Evolutionary conservation across 2,888 invertebrate species (phyloP).

Genomic region (Abrostola triplasia): DNA sequence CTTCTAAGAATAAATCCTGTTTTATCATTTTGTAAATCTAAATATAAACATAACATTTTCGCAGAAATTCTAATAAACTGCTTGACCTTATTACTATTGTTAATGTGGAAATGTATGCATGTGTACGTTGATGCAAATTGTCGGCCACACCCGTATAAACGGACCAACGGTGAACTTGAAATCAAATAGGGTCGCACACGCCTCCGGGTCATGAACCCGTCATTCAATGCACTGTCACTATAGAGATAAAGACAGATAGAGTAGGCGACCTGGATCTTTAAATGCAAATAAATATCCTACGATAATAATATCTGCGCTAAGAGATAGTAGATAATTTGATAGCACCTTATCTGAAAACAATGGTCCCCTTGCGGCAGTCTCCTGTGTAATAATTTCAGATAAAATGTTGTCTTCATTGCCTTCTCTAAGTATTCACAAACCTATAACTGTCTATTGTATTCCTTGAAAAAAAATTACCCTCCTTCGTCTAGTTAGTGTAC

Average conservation of each 20-base stretch:
- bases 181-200: conserved; percentile 72
- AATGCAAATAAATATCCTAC: conserved; percentile 3
- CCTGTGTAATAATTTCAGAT: not conserved
- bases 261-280: conserved; percentile 33
- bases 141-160: conserved; percentile 65
- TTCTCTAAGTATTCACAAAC: conserved; percentile 9
- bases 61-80: conserved; percentile 11
- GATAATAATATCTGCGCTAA: not conserved
- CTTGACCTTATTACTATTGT: conserved; percentile 37
- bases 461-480: conserved; percentile 24
- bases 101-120: conserved; percentile 32
- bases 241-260: conserved; percentile 50
- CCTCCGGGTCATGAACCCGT: conserved; percentile 73
- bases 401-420: not conserved
- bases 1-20: conserved; percentile 51
- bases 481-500: conserved; percentile 15
- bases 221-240: conserved; percentile 48
- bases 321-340: not conserved
- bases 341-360: not conserved
- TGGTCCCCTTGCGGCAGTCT: not conserved
- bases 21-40: conserved; percentile 48
- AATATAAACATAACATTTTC: conserved; percentile 42
- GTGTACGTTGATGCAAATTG: conserved; percentile 72
- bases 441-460: conserved; percentile 17
- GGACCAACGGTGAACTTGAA: conserved; percentile 70